These are phyloP conservation scores for Drosophila buzzatii DNA, from an alignment of 2,888 invertebrate genomes.

Conservation along the genomic window DNA sequence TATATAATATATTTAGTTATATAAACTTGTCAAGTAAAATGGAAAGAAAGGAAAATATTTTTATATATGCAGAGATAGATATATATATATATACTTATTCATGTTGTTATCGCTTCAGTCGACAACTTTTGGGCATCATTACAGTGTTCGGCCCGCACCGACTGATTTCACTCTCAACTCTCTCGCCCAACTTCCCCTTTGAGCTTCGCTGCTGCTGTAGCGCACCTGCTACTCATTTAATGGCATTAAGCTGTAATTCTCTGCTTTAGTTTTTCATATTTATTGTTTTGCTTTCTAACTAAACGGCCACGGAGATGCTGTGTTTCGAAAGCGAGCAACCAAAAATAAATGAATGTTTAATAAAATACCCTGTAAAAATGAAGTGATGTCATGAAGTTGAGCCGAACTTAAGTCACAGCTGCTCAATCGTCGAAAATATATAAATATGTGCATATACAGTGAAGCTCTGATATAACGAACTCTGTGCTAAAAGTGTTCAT, in stretches of 20 bases:
- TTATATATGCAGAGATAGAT: neutral
- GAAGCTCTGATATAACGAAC: neutral
- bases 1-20: neutral
- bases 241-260: constrained; percentile 52
- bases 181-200: neutral
- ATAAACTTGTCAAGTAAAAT: neutral
- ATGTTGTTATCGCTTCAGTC: neutral
- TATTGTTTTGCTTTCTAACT: constrained; percentile 57
- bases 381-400: neutral
- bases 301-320: constrained; percentile 32
- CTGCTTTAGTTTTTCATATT: constrained; percentile 42
- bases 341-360: neutral
- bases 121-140: neutral
- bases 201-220: constrained; percentile 2
- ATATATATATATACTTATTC: neutral
- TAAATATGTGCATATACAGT: no score
- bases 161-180: constrained; percentile 27
- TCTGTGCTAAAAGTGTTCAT: neutral
- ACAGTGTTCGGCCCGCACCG: neutral
- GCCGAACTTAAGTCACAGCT: no score
- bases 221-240: constrained; percentile 53
- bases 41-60: no score
- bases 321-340: constrained; percentile 34
- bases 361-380: constrained; percentile 3
- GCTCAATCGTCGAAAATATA: no score